Base-by-base conservation (phyloP, 2,113 vertebrate genomes). In the Nycticorax nycticorax region DNA sequence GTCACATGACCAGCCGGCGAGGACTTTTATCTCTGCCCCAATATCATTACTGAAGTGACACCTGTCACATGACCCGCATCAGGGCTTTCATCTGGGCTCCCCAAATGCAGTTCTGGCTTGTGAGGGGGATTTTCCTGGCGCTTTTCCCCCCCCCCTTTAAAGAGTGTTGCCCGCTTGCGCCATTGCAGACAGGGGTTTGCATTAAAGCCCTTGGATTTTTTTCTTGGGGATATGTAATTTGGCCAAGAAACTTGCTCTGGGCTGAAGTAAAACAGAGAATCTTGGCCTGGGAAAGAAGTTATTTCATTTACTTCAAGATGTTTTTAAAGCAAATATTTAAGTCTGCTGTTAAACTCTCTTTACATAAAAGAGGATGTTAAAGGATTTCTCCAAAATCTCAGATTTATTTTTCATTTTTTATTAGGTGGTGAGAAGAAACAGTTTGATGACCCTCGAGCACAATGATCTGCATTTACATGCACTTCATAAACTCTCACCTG, bases 1-100 rank as follows among this genome's bases (percentile, higher is more conserved):
- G 85, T 97, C 98, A 98, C 78, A 86, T 98, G 98, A 97, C 97
- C 95, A 94, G 94, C 85, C 62, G 37, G 78, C n/a, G 10, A 88
- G 96, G 96, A 96, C 98, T 98, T 98, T 98, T 97, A 98, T 98
- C 98, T 98, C 97, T 92, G 96, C 97, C 97, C 97, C 95, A 86
- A 86, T 97, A 98, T 96, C 88, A 91, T 97, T 98, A 95, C 96
- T 96, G 97, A 97, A 97, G 97, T 98, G 98, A 98, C 97, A 98
- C 97, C 98, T 98, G 98, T 98, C 98, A 98, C 97, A 97, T 98
- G 97, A 98, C 97, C 97, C 14, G 20, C 92, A 93, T 87, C 95
- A 12, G 39, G 85, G 71, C 98, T 98, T 98, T 98, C 97, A 98
- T 98, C 98, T 98, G 97, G 87, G 95, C 94, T 97, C 89, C 94